Evolutionary conservation across 2,888 invertebrate species (phyloP), one percentile per base, ranked within the genome.

Genomic region (Philopedon plagiatum): DNA sequence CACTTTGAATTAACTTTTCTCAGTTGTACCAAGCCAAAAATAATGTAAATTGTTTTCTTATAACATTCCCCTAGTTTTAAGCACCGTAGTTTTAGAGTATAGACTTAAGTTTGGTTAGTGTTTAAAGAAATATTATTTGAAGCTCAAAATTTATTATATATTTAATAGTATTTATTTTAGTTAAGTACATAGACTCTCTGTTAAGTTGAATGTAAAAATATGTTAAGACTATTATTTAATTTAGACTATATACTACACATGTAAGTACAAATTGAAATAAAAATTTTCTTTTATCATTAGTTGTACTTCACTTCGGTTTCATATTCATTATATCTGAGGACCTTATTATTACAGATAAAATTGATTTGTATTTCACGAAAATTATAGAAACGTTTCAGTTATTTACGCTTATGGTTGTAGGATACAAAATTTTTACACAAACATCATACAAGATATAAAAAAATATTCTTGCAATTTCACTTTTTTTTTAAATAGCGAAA

Each of bases 1-100:
- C 39, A 61, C 44, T 21, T 15, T 18, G 70, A 68, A 60, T 56
- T 65, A 68, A 56, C 66, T 32, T 65, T 69, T 74, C 56, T 69
- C 74, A 74, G 73, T 76, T 81, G 78, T 80, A 80, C 78, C 81
- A 83, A 82, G 81, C 82, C 82, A 83, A 83, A 83, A 79, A 82
- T 79, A 80, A 76, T 80, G 82, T 82, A 82, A 81, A 81, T 81
- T 82, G 77, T 79, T 80, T 80, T 77, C 63, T 65, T 62, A 67
- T 69, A 72, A 41, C 41, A 13, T 7, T 15, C n/a, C 11, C 39
- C 26, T 65, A 56, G 39, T 41, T 63, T 49, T 41, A 70, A 60
- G 65, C 69, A 62, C 58, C 44, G 69, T 73, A 75, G 71, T 73
- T 68, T 58, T 74, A 73, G 67, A 62, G 49, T 39, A 41, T 49